These are phyloP conservation scores for Oreocharis arfaki DNA, from an alignment of 2,113 vertebrate genomes.

Conservation along the genomic window DNA sequence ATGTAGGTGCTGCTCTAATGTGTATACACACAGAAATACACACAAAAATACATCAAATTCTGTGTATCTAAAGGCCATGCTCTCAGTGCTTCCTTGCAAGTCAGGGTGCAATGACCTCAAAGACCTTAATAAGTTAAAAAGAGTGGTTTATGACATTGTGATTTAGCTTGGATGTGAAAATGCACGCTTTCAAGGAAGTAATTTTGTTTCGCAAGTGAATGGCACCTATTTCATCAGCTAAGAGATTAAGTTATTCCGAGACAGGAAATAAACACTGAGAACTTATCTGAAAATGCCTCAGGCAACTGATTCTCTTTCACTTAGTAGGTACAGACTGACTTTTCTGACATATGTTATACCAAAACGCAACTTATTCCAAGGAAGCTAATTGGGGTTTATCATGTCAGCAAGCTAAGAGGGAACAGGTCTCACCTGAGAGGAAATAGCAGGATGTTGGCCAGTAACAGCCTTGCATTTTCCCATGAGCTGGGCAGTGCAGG, in stretches of 20 bases:
- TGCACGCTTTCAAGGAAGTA: not conserved
- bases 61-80: rapidly evolving
- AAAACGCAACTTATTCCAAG: not conserved
- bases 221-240: not conserved
- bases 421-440: not conserved
- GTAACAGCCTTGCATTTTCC: not conserved
- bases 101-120: not conserved
- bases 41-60: not conserved
- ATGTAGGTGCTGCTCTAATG: not conserved
- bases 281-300: not conserved
- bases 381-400: not conserved
- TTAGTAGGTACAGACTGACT: not conserved
- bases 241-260: not conserved
- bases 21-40: not conserved
- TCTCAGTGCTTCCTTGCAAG: not conserved
- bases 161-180: not conserved
- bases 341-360: rapidly evolving
- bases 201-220: not conserved
- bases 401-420: not conserved
- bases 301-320: not conserved
- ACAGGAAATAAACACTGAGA: not conserved
- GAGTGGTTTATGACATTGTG: not conserved
- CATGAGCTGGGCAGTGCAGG: not conserved
- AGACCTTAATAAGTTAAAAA: not conserved
- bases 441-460: not conserved